A percentile compares a stretch with the other conserved stretches of the same genome.
phyloP scores from a whole-genome alignment of 1,140 invertebrate species.

The Penaeus indicus region DNA sequence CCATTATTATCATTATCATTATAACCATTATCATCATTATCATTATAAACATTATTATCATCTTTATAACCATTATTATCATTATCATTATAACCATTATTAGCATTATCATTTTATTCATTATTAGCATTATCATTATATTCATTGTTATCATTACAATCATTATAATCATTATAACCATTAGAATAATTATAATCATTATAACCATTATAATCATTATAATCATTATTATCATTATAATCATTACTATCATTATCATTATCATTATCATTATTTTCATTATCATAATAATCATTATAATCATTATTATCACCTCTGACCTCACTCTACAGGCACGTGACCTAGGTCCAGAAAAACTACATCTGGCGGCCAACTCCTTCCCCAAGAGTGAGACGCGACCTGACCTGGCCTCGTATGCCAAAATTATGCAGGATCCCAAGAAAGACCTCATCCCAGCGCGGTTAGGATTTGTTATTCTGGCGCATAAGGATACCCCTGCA shows the following conservation, averaged over 20 bases:
- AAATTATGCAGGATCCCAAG: neutral
- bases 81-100: neutral
- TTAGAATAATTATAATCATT: too few species aligned
- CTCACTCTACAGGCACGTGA: constrained; percentile 18
- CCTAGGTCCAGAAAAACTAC: neutral
- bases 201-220: too few species aligned
- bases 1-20: too few species aligned
- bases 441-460: constrained; percentile 21
- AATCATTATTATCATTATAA: too few species aligned
- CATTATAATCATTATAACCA: too few species aligned
- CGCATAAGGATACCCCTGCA: constrained; percentile 54
- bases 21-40: too few species aligned
- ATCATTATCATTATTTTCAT: neutral
- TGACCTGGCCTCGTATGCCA: neutral
- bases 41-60: too few species aligned
- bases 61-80: too few species aligned
- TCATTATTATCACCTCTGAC: neutral
- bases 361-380: constrained; percentile 17
- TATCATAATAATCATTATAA: neutral
- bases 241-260: too few species aligned
- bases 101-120: neutral
- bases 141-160: too few species aligned
- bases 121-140: neutral
- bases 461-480: constrained; percentile 52
- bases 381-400: constrained; percentile 20